Conservation (phyloP, 2,113 vertebrate genomes). For the Peromyscus californicus region DNA sequence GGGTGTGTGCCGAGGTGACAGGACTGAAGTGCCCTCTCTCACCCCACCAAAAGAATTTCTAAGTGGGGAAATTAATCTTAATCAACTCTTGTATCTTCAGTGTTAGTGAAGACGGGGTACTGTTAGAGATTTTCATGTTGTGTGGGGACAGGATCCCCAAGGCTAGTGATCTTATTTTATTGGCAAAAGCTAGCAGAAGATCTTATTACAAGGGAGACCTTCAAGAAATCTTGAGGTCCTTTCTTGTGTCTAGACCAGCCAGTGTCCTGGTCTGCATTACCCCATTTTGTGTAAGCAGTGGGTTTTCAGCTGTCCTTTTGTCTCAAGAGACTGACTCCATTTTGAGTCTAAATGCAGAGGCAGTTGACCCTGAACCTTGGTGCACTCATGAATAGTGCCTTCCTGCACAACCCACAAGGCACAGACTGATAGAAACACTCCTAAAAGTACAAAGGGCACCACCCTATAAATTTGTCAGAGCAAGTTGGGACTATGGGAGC, state of each 20-base stretch:
- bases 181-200: neutral
- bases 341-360: neutral
- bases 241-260: neutral
- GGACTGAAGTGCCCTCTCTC: slow-evolving; percentile 83
- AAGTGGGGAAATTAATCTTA: slow-evolving; percentile 87
- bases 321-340: neutral
- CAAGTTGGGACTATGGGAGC: neutral
- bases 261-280: neutral
- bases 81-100: slow-evolving; percentile 74
- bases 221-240: neutral
- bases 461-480: neutral
- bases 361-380: neutral
- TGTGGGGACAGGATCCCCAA: neutral
- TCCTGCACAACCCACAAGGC: neutral
- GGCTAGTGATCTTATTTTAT: slow-evolving; percentile 47
- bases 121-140: slow-evolving; percentile 63
- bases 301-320: neutral
- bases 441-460: neutral
- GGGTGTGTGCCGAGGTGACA: slow-evolving; percentile 76
- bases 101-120: neutral
- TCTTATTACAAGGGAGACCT: slow-evolving; percentile 22
- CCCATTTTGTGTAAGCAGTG: neutral
- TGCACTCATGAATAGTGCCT: neutral
- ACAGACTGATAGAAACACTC: neutral
- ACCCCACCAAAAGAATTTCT: slow-evolving; percentile 82